These are phyloP conservation scores for Microplitis demolitor DNA, from an alignment of 1,140 invertebrate species.

Conservation along the genomic window DNA sequence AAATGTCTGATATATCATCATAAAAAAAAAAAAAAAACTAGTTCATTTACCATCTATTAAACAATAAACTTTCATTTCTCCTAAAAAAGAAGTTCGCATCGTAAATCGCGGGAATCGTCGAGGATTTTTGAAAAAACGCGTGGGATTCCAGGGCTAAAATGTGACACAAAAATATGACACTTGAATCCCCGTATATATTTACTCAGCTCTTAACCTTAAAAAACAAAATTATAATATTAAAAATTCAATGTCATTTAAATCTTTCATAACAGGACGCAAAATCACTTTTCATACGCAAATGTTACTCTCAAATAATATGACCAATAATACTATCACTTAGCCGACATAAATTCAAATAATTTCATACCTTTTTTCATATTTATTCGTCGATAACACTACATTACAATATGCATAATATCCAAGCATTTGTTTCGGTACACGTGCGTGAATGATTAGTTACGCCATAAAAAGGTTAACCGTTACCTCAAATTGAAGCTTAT, in stretches of 20 bases:
- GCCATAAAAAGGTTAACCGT: conserved; percentile 32
- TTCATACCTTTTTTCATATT: too few species aligned
- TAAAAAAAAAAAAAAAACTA: background rate
- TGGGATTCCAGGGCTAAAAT: conserved; percentile 39
- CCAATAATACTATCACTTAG: too few species aligned
- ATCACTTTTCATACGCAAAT: too few species aligned
- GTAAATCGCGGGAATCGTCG: background rate
- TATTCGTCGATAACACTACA: background rate
- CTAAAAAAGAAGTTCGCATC: conserved; percentile 1
- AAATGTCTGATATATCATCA: background rate
- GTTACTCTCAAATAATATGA: too few species aligned
- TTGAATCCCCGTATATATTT: conserved; percentile 28
- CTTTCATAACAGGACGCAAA: too few species aligned
- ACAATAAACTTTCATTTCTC: conserved; percentile 12
- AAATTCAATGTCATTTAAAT: too few species aligned
- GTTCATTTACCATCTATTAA: background rate
- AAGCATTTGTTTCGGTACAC: conserved; percentile 8
- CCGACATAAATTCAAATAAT: too few species aligned
- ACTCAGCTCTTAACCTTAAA: too few species aligned
- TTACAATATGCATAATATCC: background rate
- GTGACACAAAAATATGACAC: too few species aligned
- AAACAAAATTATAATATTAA: too few species aligned
- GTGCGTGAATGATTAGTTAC: conserved; percentile 37
- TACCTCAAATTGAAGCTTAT: conserved; percentile 39
- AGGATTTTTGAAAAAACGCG: conserved; percentile 23